Percentiles rank a stretch among this genome's conserved stretches.
Conservation (phyloP, 2,888 invertebrate species). For the Rhaphigaster nebulosa region DNA sequence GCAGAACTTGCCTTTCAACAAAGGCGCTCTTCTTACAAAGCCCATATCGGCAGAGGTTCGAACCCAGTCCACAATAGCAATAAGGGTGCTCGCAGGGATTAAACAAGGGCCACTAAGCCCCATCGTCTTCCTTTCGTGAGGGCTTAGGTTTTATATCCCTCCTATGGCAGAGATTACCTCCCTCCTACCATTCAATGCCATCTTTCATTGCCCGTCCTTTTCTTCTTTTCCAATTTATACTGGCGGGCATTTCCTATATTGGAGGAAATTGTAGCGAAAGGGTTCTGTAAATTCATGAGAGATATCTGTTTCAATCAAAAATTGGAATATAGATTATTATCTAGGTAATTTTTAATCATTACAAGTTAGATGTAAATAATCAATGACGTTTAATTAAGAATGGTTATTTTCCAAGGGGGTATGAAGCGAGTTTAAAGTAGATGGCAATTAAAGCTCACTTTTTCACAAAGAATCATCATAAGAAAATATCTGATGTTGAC, state of each 20-base stretch:
- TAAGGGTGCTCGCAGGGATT: slow-evolving; percentile 37
- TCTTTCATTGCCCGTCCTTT: slow-evolving; percentile 25
- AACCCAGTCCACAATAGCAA: neutral
- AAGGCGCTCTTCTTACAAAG: neutral
- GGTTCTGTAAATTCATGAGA: neutral
- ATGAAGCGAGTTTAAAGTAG: too few species aligned
- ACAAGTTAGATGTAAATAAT: too few species aligned
- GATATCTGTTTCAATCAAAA: neutral
- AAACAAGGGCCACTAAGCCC: slow-evolving; percentile 38
- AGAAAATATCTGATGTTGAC: too few species aligned
- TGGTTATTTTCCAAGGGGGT: too few species aligned
- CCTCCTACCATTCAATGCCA: slow-evolving; percentile 16
- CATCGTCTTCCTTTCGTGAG: slow-evolving; percentile 40
- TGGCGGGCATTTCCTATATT: neutral
- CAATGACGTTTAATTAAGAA: too few species aligned
- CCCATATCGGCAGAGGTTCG: slow-evolving; percentile 18
- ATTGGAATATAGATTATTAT: neutral
- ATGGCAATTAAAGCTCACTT: too few species aligned
- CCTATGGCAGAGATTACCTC: slow-evolving; percentile 22
- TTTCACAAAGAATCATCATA: too few species aligned
- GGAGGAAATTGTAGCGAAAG: neutral
- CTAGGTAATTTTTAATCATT: neutral
- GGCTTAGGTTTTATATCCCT: slow-evolving; percentile 36
- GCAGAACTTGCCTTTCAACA: slow-evolving; percentile 4
- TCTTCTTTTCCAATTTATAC: slow-evolving; percentile 35